These are phyloP conservation scores for Drosophila histrio DNA, from an alignment of 2,888 invertebrate genomes.

Conservation along the genomic window DNA sequence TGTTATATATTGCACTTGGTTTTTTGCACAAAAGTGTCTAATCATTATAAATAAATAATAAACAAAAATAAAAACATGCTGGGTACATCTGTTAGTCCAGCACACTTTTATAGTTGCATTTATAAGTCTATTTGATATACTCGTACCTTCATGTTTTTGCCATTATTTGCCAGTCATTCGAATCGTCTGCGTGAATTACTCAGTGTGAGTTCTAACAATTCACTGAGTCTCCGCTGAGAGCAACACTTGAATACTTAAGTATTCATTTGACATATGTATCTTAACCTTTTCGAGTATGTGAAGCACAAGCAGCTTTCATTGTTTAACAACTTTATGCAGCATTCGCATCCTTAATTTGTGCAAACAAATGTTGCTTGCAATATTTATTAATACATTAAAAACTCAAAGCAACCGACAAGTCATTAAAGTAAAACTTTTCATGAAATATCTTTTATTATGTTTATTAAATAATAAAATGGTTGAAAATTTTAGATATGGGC, in stretches of 20 bases:
- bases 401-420: slow-evolving; percentile 5
- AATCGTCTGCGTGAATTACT: slow-evolving; percentile 10
- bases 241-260: slow-evolving; percentile 43
- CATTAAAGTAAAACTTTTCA: background rate
- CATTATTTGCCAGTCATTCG: slow-evolving; percentile 42
- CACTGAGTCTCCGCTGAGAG: slow-evolving; percentile 22
- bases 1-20: too few species aligned
- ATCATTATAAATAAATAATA: too few species aligned
- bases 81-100: background rate
- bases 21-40: too few species aligned
- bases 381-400: slow-evolving; percentile 1
- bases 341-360: slow-evolving; percentile 19
- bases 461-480: too few species aligned
- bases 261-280: slow-evolving; percentile 48
- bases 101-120: background rate
- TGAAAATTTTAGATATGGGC: background rate
- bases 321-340: slow-evolving; percentile 40
- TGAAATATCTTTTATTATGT: too few species aligned
- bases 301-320: slow-evolving; percentile 25
- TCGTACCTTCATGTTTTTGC: slow-evolving; percentile 13
- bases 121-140: background rate
- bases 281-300: slow-evolving; percentile 32
- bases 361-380: slow-evolving; percentile 26
- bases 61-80: too few species aligned
- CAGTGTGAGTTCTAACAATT: slow-evolving; percentile 25